Conservation (phyloP, 2,888 invertebrate species). For the Selenia dentaria region DNA sequence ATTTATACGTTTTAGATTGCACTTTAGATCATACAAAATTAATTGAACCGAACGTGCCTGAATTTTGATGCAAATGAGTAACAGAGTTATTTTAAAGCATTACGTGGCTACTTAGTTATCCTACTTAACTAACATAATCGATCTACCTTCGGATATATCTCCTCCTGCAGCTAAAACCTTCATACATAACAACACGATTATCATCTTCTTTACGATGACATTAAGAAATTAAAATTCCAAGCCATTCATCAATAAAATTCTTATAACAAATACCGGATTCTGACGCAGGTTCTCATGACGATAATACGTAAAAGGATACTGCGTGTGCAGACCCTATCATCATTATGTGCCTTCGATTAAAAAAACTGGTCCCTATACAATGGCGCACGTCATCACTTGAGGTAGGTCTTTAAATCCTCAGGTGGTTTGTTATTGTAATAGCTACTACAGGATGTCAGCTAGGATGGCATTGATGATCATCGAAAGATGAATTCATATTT, state of each 20-base stretch:
- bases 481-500: no score
- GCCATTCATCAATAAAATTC: slow-evolving; percentile 10
- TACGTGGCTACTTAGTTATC: no score
- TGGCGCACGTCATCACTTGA: slow-evolving; percentile 27
- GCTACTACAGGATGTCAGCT: slow-evolving; percentile 1
- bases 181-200: no score
- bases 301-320: slow-evolving; percentile 4
- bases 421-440: no score
- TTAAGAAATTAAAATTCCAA: not conserved
- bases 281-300: slow-evolving; percentile 17
- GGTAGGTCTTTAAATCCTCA: slow-evolving; percentile 27
- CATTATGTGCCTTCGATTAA: slow-evolving; percentile 17
- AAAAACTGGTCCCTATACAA: slow-evolving; percentile 32
- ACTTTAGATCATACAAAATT: no score
- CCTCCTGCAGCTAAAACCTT: no score
- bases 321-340: slow-evolving; percentile 6
- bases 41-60: no score
- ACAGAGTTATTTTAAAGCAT: no score
- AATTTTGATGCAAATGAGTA: no score
- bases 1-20: no score
- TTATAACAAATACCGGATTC: slow-evolving; percentile 13
- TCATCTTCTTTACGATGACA: not conserved
- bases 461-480: slow-evolving; percentile 2
- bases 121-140: no score
- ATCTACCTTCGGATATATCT: no score